phyloP scores from a whole-genome alignment of 2,113 vertebrate genomes.

The Pomatostomus ruficeps region DNA sequence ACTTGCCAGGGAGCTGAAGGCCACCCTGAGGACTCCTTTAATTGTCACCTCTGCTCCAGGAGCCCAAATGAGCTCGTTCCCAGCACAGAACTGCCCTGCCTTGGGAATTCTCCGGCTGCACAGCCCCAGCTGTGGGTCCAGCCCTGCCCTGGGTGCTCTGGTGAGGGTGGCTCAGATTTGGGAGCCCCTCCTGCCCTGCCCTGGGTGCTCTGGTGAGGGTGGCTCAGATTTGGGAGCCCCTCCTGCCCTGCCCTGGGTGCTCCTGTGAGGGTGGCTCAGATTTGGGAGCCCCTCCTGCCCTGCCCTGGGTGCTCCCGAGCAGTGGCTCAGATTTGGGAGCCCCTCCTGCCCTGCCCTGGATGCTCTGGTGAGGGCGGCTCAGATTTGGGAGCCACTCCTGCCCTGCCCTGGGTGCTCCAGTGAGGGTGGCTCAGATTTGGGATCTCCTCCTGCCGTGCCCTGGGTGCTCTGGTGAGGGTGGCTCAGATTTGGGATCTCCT shows the following conservation, averaged over 20 bases:
- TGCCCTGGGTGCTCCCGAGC: background rate
- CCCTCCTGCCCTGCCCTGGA: background rate
- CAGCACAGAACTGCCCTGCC: background rate
- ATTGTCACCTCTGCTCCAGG: conserved; percentile 16
- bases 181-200: background rate
- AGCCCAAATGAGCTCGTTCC: conserved; percentile 15
- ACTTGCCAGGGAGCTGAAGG: background rate
- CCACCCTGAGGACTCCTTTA: background rate
- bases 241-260: background rate
- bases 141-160: background rate
- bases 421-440: background rate
- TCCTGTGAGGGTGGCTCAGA: background rate
- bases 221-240: background rate
- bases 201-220: background rate
- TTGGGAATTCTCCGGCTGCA: conserved; percentile 7
- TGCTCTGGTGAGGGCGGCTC: background rate
- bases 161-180: background rate
- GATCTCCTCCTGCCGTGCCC: background rate
- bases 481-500: background rate
- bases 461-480: background rate
- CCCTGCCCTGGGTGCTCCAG: background rate
- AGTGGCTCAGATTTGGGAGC: background rate
- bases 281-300: background rate
- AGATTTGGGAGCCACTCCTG: background rate
- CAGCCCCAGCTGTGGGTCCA: background rate